Conservation (phyloP, 2,113 vertebrate genomes). For the Calonectris borealis region DNA sequence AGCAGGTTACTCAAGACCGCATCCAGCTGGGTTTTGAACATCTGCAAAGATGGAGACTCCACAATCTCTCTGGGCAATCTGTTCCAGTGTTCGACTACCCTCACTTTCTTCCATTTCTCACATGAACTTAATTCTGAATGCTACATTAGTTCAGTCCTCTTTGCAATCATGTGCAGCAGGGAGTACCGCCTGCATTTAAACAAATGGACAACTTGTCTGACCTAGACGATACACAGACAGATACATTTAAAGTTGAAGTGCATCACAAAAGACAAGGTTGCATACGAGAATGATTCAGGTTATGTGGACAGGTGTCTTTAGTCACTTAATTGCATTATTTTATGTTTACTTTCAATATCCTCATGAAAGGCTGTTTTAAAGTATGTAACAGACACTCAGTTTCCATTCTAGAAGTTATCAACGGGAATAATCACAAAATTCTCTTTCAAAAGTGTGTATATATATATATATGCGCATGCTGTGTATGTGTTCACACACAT, state of each 20-base stretch:
- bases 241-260: not conserved
- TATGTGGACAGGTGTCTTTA: not conserved
- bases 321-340: not conserved
- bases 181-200: not conserved
- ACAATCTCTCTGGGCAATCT: not conserved
- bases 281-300: not conserved
- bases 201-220: not conserved
- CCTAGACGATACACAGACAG: not conserved
- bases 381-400: not conserved
- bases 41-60: not conserved
- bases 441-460: not conserved
- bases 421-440: not conserved
- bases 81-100: not conserved
- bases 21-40: not conserved
- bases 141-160: not conserved
- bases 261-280: not conserved
- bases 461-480: not conserved
- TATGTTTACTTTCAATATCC: not conserved
- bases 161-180: not conserved
- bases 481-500: not conserved
- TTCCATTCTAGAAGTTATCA: not conserved
- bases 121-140: not conserved
- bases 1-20: not conserved
- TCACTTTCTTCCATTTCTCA: not conserved
- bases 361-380: not conserved